phyloP scores from a whole-genome alignment of 2,113 vertebrate genomes.

The Hyperoodon ampullatus region DNA sequence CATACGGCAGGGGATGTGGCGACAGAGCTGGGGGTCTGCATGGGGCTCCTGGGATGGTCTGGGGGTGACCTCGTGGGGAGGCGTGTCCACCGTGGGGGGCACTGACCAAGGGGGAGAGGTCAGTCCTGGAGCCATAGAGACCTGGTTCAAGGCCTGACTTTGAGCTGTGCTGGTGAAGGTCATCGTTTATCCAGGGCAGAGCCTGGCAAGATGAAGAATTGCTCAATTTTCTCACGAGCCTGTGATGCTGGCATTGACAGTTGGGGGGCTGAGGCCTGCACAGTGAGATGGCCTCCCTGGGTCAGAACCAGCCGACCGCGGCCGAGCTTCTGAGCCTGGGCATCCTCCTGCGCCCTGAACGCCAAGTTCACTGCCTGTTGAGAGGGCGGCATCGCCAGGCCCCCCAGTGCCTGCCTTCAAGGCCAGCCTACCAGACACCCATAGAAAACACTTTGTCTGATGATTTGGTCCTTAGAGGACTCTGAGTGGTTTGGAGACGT shows the following conservation, averaged over 20 bases:
- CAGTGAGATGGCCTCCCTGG: not conserved
- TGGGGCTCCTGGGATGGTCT: fast-evolving
- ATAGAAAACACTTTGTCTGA: not conserved
- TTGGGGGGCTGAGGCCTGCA: fast-evolving
- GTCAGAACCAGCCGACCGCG: fast-evolving
- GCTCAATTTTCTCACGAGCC: too few species aligned
- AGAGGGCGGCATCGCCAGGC: fast-evolving
- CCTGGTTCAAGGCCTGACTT: not conserved
- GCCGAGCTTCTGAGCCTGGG: too few species aligned
- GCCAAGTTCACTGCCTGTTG: not conserved
- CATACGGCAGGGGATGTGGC: fast-evolving
- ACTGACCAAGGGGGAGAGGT: not conserved
- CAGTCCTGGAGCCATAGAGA: not conserved
- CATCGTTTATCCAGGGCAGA: fast-evolving
- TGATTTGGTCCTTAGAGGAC: not conserved
- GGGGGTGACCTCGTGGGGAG: not conserved
- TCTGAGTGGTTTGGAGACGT: not conserved
- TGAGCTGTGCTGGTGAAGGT: not conserved
- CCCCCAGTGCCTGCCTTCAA: fast-evolving
- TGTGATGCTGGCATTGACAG: fast-evolving
- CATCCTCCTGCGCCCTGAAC: fast-evolving
- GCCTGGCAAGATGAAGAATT: fast-evolving
- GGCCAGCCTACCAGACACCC: not conserved
- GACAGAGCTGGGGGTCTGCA: fast-evolving
- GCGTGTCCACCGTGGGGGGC: fast-evolving